A percentile compares a stretch with the other conserved stretches of the same genome.
Evolutionary conservation across 2,888 invertebrate genomes (phyloP).

Genomic region (Athalia circularis): DNA sequence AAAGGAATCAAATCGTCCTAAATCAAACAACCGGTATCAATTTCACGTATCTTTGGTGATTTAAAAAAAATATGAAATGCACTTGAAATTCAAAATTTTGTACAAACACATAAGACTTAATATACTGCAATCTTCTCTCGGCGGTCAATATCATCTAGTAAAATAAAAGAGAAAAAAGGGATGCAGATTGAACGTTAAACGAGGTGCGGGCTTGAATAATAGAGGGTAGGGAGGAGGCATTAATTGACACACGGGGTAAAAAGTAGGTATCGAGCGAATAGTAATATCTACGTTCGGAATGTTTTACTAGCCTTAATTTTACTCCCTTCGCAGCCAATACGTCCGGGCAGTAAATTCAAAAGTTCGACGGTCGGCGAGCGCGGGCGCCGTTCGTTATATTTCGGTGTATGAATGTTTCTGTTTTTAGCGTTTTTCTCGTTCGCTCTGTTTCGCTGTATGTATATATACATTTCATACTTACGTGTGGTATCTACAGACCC

Average conservation of each 20-base stretch:
- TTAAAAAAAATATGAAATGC: too few relatives aligned
- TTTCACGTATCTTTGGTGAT: too few relatives aligned
- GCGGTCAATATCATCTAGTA: not conserved
- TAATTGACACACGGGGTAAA: slow-evolving; percentile 37
- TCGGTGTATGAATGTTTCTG: slow-evolving; percentile 20
- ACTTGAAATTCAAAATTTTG: too few relatives aligned
- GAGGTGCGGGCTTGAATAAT: slow-evolving; percentile 45
- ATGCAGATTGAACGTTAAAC: slow-evolving; percentile 51
- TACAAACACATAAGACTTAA: too few relatives aligned
- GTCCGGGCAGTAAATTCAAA: slow-evolving; percentile 71
- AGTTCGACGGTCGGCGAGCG: slow-evolving; percentile 54
- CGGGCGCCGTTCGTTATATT: not conserved
- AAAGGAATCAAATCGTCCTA: too few relatives aligned
- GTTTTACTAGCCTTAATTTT: slow-evolving; percentile 73
- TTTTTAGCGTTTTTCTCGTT: slow-evolving; percentile 24
- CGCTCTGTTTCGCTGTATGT: not conserved
- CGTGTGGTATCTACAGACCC: not conserved
- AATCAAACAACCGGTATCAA: too few relatives aligned
- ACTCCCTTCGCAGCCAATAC: slow-evolving; percentile 72
- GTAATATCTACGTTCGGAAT: slow-evolving; percentile 56
- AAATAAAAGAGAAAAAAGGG: slow-evolving; percentile 43
- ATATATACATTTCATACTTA: not conserved
- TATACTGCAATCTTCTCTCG: too few relatives aligned
- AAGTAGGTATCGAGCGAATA: slow-evolving; percentile 29
- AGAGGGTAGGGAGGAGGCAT: slow-evolving; percentile 45